Base-by-base conservation (phyloP, 2,113 vertebrate species). In the Nothobranchius furzeri region DNA sequence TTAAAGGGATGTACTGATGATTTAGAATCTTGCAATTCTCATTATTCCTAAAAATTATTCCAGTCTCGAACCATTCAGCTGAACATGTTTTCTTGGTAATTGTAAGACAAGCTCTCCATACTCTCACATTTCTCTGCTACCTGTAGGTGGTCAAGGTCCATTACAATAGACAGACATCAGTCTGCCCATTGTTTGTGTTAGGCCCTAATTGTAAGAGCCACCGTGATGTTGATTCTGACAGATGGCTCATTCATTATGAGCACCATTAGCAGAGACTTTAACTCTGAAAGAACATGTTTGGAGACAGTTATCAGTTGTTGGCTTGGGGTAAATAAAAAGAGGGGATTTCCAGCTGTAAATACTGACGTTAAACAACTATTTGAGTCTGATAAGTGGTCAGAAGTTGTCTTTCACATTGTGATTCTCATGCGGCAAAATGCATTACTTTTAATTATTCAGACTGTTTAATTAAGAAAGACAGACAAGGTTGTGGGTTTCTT, bases 211-310 rank as follows among this genome's bases (percentile, higher is more conserved):
- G 72, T 61, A 49, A 56, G 54, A 72, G 53, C 64, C 60, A 62
- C 67, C 57, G 50, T 58, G 54, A 58, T 82, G 83, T 86, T 85
- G 82, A 78, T 87, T 89, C 79, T 73, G 79, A 70, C 73, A 63
- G 56, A 51, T 53, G 69, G 65, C 66, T 59, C 85, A 83, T 85
- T 86, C 88, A 87, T 80, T 77, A 83, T 35, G 70, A 63, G 51
- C 60, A 52, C 79, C 84, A 83, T 87, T 85, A 87, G 71, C 66
- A 64, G 79, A 85, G 76, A 83, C 85, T 83, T 89, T 84, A 87
- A 80, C 79, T 71, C 70, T 45, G 65, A 52, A 82, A 57, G 66
- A 64, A 70, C 71, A 76, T 66, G 59, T 73, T 74, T 81, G 75
- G 80, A 87, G 77, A 79, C 79, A 68, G 52, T 84, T 88, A 88